Conservation (phyloP, 1,140 invertebrate species). For the Laupala kohalensis region DNA sequence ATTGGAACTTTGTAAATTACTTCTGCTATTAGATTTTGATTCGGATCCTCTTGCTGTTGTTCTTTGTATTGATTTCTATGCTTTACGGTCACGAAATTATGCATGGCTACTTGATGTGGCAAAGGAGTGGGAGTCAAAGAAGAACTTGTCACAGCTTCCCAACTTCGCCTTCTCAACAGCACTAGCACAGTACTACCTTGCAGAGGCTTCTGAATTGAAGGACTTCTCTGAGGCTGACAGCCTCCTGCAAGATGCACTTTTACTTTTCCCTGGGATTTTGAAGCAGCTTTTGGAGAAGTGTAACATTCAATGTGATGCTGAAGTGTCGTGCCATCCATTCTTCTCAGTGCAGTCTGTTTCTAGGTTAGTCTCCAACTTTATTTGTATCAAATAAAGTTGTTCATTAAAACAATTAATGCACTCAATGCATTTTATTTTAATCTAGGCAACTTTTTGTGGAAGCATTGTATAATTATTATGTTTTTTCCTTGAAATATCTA, state of each 20-base stretch:
- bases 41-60: slow-evolving; percentile 70
- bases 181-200: slow-evolving; percentile 53
- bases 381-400: too few species aligned
- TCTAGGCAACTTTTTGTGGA: too few species aligned
- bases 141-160: slow-evolving; percentile 67
- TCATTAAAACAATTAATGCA: too few species aligned
- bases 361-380: too few species aligned
- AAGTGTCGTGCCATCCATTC: slow-evolving; percentile 39
- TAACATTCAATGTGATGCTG: slow-evolving; percentile 51
- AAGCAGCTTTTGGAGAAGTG: slow-evolving; percentile 63
- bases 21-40: slow-evolving; percentile 67
- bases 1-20: slow-evolving; percentile 62
- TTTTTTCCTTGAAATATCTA: too few species aligned
- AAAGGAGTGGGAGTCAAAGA: slow-evolving; percentile 45
- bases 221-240: slow-evolving; percentile 40
- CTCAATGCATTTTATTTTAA: too few species aligned
- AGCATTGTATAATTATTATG: too few species aligned
- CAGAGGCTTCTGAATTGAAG: slow-evolving; percentile 19
- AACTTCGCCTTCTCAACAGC: slow-evolving; percentile 80
- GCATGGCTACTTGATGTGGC: slow-evolving; percentile 64
- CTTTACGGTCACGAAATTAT: slow-evolving; percentile 65
- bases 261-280: slow-evolving; percentile 73
- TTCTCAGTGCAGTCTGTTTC: too few species aligned
- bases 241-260: slow-evolving; percentile 58
- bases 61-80: slow-evolving; percentile 77